Base-by-base conservation (phyloP, 2,888 invertebrate genomes). In the Epinotia brunnichana region DNA sequence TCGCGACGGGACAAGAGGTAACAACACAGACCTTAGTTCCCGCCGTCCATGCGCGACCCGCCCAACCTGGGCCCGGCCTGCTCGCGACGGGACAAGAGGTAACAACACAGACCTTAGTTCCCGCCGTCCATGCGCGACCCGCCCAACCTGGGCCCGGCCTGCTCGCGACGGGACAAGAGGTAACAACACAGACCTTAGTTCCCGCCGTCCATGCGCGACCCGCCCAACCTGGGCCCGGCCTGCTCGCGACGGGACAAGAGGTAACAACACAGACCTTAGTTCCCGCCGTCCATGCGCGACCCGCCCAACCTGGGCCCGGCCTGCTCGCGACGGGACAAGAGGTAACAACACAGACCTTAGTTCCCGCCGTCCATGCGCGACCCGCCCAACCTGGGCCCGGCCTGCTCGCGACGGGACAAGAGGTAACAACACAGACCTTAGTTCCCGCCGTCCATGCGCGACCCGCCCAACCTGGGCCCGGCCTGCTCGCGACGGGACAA, bases 1-100 rank as follows among this genome's bases (percentile, higher is more conserved):
- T 79, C 80, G 4, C 76, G 88, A 0, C 77, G 90, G 17, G 92
- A 91, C 68, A 83, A 88, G 62, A 87, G 80, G 91, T 91, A 75
- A 63, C 85, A 15, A 56, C n/a, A 35, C n/a, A n/a, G n/a, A n/a
- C n/a, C n/a, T n/a, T n/a, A 96, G 82, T 98, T 98, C 88, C 95
- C 96, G 15, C 84, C 91, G 11, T 87, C 88, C 88, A 86, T 95
- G 54, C 89, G 88, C 39, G 87, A 89, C 74, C 88, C 91, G 77
- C 92, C 92, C 15, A 76, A 82, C 2, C 84, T 93, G 2, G 88
- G 87, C 0, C 91, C 91, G 13, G 89, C 92, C 35, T 85, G 86
- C 78, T 79, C 80, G 4, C 76, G 88, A 0, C 77, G 90, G 17
- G 92, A 91, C 68, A 83, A 88, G 62, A 87, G 80, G 91, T 91